A percentile compares a stretch with the other conserved stretches of the same genome.
These are phyloP conservation scores for Hecatera dysodea DNA, from an alignment of 2,888 invertebrate species.

Conservation along the genomic window DNA sequence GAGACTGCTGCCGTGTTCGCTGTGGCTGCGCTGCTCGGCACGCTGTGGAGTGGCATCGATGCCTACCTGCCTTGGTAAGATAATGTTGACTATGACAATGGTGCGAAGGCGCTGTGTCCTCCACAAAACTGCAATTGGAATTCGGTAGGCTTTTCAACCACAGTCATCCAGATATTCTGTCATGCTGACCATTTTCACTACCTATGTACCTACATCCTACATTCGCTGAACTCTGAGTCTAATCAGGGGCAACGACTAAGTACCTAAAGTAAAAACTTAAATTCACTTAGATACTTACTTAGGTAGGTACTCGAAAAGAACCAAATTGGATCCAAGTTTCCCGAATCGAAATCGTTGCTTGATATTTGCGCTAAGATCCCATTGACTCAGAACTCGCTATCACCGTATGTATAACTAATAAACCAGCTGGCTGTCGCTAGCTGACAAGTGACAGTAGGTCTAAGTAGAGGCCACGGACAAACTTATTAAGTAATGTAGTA, in stretches of 20 bases:
- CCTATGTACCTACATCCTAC: neutral
- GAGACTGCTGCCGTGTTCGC: conserved; percentile 93
- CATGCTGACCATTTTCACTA: neutral
- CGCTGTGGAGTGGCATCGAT: conserved; percentile 95
- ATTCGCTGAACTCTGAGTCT: too few species aligned
- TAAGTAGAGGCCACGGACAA: conserved; percentile 4
- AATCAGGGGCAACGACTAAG: too few species aligned
- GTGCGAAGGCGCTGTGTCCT: neutral
- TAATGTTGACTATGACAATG: neutral
- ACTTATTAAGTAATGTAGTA: neutral
- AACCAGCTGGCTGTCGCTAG: neutral
- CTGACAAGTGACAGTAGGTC: neutral
- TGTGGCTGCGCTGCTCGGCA: conserved; percentile 93
- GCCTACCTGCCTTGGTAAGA: conserved; percentile 93
- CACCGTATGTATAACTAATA: too few species aligned
- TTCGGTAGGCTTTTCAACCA: neutral
- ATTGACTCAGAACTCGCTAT: too few species aligned
- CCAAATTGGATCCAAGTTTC: too few species aligned
- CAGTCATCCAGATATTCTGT: neutral
- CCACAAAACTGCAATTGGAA: neutral
- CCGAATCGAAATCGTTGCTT: too few species aligned
- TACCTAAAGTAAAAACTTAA: too few species aligned
- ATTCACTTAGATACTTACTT: too few species aligned
- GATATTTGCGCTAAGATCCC: too few species aligned
- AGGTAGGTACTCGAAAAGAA: too few species aligned